Percentiles rank a stretch among this genome's conserved stretches.
Conservation (phyloP, 2,797 vertebrate species). For the Sternotherus odoratus region DNA sequence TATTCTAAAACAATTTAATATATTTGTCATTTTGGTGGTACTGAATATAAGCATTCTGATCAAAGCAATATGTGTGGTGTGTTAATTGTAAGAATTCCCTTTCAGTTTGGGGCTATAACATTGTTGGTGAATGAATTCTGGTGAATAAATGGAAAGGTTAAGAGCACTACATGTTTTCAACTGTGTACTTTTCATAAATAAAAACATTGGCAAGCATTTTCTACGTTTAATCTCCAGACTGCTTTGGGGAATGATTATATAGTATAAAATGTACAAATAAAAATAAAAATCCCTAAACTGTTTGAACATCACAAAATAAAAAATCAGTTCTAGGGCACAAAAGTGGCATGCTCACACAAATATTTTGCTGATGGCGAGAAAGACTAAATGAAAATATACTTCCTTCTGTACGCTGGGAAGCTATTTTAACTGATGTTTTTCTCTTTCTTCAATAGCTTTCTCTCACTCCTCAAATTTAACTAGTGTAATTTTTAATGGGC, state of each 20-base stretch:
- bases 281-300: background rate
- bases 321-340: background rate
- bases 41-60: background rate
- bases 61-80: background rate
- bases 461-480: background rate
- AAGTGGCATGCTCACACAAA: background rate
- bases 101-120: background rate
- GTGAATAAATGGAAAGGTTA: background rate
- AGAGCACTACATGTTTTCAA: background rate
- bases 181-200: background rate
- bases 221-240: background rate
- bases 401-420: background rate
- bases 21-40: background rate
- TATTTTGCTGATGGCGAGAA: background rate
- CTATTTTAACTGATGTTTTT: background rate
- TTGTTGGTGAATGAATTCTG: background rate
- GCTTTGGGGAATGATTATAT: background rate
- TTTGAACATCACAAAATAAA: background rate
- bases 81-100: background rate
- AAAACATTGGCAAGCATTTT: fast-evolving
- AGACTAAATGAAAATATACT: background rate
- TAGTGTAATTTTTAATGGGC: background rate
- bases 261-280: background rate
- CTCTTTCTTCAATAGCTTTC: background rate
- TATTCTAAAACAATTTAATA: background rate